Conservation (phyloP, 1,140 invertebrate genomes). For the Schlechtendalia chinensis region DNA sequence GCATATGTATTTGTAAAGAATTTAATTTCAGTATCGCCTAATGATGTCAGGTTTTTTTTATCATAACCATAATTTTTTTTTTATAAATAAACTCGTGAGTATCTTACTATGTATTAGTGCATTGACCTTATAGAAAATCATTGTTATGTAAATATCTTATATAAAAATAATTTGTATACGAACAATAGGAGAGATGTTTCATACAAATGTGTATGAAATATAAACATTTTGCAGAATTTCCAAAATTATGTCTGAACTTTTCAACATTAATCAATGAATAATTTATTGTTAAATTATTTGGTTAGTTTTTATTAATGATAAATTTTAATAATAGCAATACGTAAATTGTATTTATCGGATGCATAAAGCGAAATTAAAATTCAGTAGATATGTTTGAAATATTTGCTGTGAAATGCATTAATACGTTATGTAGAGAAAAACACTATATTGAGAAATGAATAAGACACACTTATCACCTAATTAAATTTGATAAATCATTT, state of each 20-base stretch:
- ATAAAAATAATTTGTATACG: constrained; percentile 12
- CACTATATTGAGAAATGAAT: no score
- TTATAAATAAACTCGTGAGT: constrained; percentile 23
- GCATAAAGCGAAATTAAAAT: no score
- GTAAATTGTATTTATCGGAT: no score
- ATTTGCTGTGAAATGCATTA: no score
- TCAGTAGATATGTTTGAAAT: no score
- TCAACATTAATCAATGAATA: neutral
- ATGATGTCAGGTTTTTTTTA: neutral
- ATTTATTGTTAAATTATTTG: neutral
- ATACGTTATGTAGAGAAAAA: no score
- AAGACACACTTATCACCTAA: no score
- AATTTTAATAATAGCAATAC: neutral
- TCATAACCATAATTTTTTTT: neutral
- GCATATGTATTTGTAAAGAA: neutral
- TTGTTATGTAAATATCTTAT: constrained; percentile 18
- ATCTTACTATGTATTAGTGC: constrained; percentile 18
- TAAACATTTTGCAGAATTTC: neutral
- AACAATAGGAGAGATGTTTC: neutral
- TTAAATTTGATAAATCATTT: no score
- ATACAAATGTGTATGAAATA: neutral
- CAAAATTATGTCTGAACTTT: neutral
- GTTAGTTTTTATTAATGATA: neutral
- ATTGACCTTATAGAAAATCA: constrained; percentile 12
- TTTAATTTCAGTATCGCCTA: neutral